A percentile compares a stretch with the other conserved stretches of the same genome.
Evolutionary conservation across 2,888 invertebrate genomes (phyloP).

Genomic region (Nymphalis urticae): DNA sequence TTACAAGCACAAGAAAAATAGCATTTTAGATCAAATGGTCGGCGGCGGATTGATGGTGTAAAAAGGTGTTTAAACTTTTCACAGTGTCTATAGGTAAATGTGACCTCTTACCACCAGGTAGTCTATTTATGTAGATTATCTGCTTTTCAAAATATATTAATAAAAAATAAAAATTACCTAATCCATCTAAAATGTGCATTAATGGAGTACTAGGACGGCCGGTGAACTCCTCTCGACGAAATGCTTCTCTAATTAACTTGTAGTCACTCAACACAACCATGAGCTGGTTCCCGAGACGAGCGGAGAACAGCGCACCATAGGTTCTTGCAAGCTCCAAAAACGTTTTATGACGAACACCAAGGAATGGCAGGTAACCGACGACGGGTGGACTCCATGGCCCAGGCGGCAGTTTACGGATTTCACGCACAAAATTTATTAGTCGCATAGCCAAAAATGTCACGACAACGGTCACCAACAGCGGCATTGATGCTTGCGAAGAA

Average conservation of each 20-base stretch:
- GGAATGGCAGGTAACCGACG: conserved; percentile 90
- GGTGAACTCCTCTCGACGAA: conserved; percentile 92
- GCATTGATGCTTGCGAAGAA: conserved; percentile 63
- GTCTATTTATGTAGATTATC: too few species aligned
- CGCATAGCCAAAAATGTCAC: conserved; percentile 73
- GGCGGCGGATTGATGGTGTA: too few species aligned
- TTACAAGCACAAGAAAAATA: too few species aligned
- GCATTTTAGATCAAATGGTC: too few species aligned
- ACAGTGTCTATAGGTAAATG: too few species aligned
- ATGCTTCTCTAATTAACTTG: conserved; percentile 91
- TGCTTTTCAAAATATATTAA: conserved; percentile 8
- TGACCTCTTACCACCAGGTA: too few species aligned
- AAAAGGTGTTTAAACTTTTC: too few species aligned
- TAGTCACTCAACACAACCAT: conserved; percentile 94
- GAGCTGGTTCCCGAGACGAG: conserved; percentile 90
- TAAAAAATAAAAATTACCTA: conserved; percentile 84
- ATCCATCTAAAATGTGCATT: conserved; percentile 92
- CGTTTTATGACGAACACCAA: conserved; percentile 89
- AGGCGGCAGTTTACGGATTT: conserved; percentile 85
- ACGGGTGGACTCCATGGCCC: conserved; percentile 94
- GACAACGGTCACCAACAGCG: conserved; percentile 74
- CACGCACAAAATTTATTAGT: conserved; percentile 72
- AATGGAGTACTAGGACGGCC: conserved; percentile 93
- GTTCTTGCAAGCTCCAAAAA: conserved; percentile 88
- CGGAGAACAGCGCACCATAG: conserved; percentile 91